Conservation (phyloP, 2,888 invertebrate genomes). For the Merodon equestris region DNA sequence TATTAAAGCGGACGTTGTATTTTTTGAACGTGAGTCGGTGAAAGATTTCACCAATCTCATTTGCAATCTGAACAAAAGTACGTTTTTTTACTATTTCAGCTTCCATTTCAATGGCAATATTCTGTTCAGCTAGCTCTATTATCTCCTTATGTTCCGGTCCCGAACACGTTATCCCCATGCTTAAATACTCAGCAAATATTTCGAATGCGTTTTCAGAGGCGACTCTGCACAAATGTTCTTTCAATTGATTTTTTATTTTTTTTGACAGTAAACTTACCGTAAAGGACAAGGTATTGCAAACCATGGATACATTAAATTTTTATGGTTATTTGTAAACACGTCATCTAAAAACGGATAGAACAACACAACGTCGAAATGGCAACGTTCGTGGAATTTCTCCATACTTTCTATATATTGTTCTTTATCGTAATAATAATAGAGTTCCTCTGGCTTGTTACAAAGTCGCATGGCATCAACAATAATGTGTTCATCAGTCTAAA, state of each 20-base stretch:
- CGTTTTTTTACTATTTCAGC: slow-evolving; percentile 10
- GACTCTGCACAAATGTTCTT: not conserved
- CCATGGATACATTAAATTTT: slow-evolving; percentile 34
- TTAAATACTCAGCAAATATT: slow-evolving; percentile 17
- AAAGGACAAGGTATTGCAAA: slow-evolving; percentile 1
- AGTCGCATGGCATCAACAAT: slow-evolving; percentile 37
- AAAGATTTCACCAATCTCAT: slow-evolving; percentile 42
- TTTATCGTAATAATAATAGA: slow-evolving; percentile 35
- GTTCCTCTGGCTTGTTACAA: not conserved
- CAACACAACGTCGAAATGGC: slow-evolving; percentile 32
- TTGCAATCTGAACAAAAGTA: slow-evolving; percentile 34
- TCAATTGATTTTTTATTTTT: not conserved
- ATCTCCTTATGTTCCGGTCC: too few relatives aligned
- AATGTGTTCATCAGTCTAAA: slow-evolving; percentile 3
- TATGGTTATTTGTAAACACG: slow-evolving; percentile 1
- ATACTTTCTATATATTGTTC: slow-evolving; percentile 31
- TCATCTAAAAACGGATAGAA: slow-evolving; percentile 33
- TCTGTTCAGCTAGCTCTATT: slow-evolving; percentile 8
- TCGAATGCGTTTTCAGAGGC: slow-evolving; percentile 11
- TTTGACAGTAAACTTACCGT: not conserved
- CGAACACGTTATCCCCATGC: not conserved
- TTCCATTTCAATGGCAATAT: slow-evolving; percentile 20
- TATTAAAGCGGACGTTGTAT: slow-evolving; percentile 35
- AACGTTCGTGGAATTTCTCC: slow-evolving; percentile 37
- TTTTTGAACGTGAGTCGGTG: slow-evolving; percentile 37